Conservation (phyloP, 2,113 vertebrate genomes). For the Chinchilla lanigera region DNA sequence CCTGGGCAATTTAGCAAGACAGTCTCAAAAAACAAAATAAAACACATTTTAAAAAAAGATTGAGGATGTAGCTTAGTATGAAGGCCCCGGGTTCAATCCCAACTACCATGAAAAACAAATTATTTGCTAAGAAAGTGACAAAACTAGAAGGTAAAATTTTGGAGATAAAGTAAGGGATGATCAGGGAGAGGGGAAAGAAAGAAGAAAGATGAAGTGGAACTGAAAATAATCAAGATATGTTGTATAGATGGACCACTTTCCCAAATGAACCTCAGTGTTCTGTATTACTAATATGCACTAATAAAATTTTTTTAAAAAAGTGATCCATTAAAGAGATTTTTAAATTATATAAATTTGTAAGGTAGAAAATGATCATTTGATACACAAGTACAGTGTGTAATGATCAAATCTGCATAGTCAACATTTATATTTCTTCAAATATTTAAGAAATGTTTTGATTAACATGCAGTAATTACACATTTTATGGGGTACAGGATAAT, state of each 20-base stretch:
- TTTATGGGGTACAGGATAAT: neutral
- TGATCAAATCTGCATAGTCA: neutral
- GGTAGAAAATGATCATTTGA: neutral
- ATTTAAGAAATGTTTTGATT: neutral
- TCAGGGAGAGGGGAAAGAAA: neutral
- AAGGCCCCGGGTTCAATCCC: neutral
- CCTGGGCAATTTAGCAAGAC: neutral
- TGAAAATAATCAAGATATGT: neutral
- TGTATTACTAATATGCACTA: neutral
- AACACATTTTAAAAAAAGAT: neutral
- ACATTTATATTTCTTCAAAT: neutral
- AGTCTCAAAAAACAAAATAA: neutral
- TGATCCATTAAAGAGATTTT: neutral
- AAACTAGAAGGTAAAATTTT: neutral
- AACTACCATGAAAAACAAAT: neutral
- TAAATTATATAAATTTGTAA: neutral
- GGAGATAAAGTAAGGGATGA: neutral
- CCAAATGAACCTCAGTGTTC: neutral
- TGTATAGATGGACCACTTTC: neutral
- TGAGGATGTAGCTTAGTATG: neutral
- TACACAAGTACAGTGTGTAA: neutral
- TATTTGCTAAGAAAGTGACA: neutral
- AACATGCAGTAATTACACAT: neutral
- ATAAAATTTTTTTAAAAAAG: neutral
- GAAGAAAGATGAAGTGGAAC: neutral